Base-by-base conservation (phyloP, 2,888 invertebrate genomes). In the Megalurothrips usitatus region DNA sequence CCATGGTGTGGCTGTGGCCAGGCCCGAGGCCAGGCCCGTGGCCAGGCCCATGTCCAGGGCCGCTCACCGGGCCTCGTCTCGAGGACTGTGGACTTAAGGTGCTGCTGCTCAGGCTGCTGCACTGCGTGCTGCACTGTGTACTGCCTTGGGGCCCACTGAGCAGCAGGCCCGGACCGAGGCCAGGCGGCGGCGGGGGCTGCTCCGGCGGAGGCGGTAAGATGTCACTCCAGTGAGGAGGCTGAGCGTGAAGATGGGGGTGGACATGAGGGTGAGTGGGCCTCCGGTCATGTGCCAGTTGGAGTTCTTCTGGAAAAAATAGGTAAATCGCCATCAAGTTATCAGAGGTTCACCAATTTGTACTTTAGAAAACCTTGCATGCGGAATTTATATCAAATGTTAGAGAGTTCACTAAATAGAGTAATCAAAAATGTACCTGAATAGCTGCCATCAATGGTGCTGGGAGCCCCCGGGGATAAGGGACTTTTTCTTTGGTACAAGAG, bases 201-300 rank as follows among this genome's bases (percentile, higher is more conserved):
- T 84, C 84, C 0, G 84, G 85, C 1, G 85, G 85, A 19, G 84
- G 85, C 1, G 85, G 85, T 11, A 85, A 82, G 78, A 85, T 83
- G 78, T 85, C 84, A 68, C 83, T 84, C 85, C 84, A 85, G 81
- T 84, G 84, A 9, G 84, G 84, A 23, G 82, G 83, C 49, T 83
- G 81, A 47, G 81, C 81, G 49, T 83, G 81, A 47, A 80, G 81
- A 63, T 82, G 81, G 80, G 78, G 81, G 80, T 82, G 83, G 78
- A 81, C 81, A 63, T 81, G 82, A 79, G 48, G 81, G 23, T 52
- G 28, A 79, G 79, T 48, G n/a, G 23, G 23, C 26, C 68, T 23
- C 23, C 68, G 23, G 68, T 75, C 68, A 26, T 75, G 23, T 12
- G 26, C n/a, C 1, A 75, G 23, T 75, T n/a, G 26, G 26, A 75